Evolutionary conservation across 2,888 invertebrate species (phyloP).

Genomic region (Macaria notata): DNA sequence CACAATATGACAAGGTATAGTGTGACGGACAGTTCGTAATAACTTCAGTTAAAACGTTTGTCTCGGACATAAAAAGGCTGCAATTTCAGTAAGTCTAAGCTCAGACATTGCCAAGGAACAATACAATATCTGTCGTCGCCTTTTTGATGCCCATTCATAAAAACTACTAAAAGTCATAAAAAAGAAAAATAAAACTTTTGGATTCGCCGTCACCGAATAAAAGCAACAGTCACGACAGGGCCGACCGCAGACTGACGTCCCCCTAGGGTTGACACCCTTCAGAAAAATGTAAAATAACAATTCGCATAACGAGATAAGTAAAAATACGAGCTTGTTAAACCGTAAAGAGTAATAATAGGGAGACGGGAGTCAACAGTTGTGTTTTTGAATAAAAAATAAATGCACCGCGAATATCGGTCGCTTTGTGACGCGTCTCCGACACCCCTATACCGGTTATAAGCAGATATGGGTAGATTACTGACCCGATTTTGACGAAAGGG

Average conservation of each 20-base stretch:
- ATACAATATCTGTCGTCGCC: conserved; percentile 14
- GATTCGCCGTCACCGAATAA: conserved; percentile 25
- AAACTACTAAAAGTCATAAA: conserved; percentile 20
- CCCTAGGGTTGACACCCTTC: conserved; percentile 57
- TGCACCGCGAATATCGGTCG: conserved; percentile 53
- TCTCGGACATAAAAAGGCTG: neutral
- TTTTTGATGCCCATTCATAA: conserved; percentile 18
- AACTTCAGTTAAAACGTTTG: no score
- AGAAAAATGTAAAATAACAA: conserved; percentile 70
- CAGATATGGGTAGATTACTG: conserved; percentile 17
- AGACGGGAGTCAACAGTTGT: conserved; percentile 75
- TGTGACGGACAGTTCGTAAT: no score
- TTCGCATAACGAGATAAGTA: conserved; percentile 78
- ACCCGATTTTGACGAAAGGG: conserved; percentile 1
- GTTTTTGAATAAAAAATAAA: conserved; percentile 53
- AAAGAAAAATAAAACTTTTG: conserved; percentile 15
- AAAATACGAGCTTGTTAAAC: conserved; percentile 81
- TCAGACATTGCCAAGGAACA: conserved; percentile 8
- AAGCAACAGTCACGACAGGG: conserved; percentile 22
- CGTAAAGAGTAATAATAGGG: conserved; percentile 81
- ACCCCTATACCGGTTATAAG: conserved; percentile 20
- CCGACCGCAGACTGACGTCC: conserved; percentile 35
- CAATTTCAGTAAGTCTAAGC: neutral
- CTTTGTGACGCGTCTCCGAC: conserved; percentile 15
- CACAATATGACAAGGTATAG: no score